Base-by-base conservation (phyloP, 2,797 vertebrate genomes). In the Syndactyla subalaris region DNA sequence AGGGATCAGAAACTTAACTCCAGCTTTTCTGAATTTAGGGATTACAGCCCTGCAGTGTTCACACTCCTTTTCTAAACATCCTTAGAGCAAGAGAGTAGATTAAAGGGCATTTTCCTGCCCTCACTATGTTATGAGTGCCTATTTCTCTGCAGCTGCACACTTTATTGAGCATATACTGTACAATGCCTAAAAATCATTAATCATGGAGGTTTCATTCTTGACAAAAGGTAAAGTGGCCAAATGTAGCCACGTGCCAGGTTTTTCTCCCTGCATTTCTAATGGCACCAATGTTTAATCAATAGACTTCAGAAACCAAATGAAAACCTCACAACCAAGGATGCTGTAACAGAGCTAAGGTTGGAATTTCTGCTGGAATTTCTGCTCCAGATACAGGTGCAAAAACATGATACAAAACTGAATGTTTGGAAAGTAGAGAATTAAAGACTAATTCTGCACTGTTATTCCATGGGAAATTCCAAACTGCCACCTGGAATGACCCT, bases 41-140 rank as follows among this genome's bases (percentile, higher is more conserved):
- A 54, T 51, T 23, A 46, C 5, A 91, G 27, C 58, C 54, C 34
- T 17, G 10, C 27, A 52, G 49, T 18, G 27, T 9, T 18, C 24
- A 46, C 10, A 57, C 70, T 6, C 55, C n/a, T 46, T 4, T 46
- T 58, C 39, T 22, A 23, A 65, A 41, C 34, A 62, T 6, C 34
- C 63, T 76, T 32, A 57, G n/a, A 59, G 29, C 21, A 74, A 74
- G 58, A 11, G 0, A 45, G 26, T 1, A n/a, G 49, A 65, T 70
- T 38, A 43, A 48, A 46, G 21, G 24, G 32, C 21, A 23, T 48
- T 71, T 55, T 32, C 46, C 52, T 34, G 0, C 32, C 18, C 72
- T 62, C 0, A 0, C 38, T 29, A 0, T 34, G 3, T 62, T 43
- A 14, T 29, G 59, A 75, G 51, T 2, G 18, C 57, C 63, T 3